Evolutionary conservation across 2,888 invertebrate species (phyloP).

Genomic region (Drosophila paucipuncta): DNA sequence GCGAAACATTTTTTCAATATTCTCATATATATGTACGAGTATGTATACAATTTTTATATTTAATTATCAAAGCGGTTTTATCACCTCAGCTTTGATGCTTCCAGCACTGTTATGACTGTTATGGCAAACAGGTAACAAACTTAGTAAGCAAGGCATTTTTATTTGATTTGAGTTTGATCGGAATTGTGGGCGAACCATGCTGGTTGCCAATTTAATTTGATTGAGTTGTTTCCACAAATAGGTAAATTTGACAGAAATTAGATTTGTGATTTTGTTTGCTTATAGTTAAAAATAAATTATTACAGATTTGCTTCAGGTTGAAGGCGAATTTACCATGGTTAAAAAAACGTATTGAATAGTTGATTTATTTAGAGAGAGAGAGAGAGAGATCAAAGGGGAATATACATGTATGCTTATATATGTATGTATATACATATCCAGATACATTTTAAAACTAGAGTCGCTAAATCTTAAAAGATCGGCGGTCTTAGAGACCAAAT

Average conservation of each 20-base stretch:
- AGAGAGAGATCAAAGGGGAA: neutral
- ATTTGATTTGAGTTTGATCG: slow-evolving; percentile 39
- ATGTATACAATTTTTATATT: slow-evolving; percentile 40
- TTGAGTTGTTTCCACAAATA: slow-evolving; percentile 44
- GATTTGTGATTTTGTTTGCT: neutral
- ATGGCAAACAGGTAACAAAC: slow-evolving; percentile 49
- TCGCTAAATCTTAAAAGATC: neutral
- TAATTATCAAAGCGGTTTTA: slow-evolving; percentile 49
- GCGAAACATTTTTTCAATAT: slow-evolving; percentile 35
- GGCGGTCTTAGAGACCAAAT: neutral
- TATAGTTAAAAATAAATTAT: neutral
- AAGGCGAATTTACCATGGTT: neutral
- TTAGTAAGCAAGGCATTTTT: slow-evolving; percentile 50
- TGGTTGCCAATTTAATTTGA: slow-evolving; percentile 43
- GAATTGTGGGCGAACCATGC: slow-evolving; percentile 5
- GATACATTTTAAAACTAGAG: neutral
- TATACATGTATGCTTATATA: neutral
- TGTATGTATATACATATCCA: too few relatives aligned
- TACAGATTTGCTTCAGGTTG: neutral
- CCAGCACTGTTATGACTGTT: neutral
- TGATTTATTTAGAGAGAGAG: neutral
- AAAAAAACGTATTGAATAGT: neutral
- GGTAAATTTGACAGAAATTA: slow-evolving; percentile 23
- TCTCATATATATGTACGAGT: neutral
- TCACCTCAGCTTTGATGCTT: slow-evolving; percentile 21